Evolutionary conservation across 2,888 invertebrate species (phyloP), one percentile per base, ranked within the genome.

Genomic region (Drosophila colorata): DNA sequence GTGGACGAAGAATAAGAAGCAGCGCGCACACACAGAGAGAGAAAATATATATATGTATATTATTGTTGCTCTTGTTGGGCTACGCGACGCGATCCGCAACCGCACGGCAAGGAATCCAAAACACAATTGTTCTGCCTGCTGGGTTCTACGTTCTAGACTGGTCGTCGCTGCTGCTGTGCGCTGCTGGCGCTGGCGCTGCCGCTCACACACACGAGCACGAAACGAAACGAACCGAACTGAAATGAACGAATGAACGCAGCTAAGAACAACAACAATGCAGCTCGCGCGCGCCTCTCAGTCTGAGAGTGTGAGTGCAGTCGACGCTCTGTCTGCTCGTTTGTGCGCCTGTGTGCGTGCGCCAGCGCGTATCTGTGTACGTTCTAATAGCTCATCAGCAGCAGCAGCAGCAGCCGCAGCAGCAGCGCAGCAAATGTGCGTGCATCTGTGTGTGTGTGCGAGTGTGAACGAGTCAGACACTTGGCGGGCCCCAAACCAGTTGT

Each of bases 91-190:
- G 87, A 81, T 85, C 89, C 87, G 89, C 90, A 89, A 74, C 90
- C 87, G 90, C 88, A 90, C 91, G 88, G 90, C 88, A 90, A 89
- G 88, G 84, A 91, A 90, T 90, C 90, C 85, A 91, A 91, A 91
- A 87, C 88, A 90, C 90, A 91, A 91, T 91, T 91, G 91, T 91
- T 90, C 90, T 89, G 88, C 84, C 77, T 77, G 88, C 75, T 80
- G 73, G 89, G 90, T 91, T 91, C 90, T 91, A 89, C 78, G 87
- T 90, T 90, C 90, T 90, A 90, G 81, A 86, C 90, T 88, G 89
- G 75, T 41, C 68, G 79, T 52, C 61, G 68, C 61, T 44, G 79
- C 56, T 64, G 65, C 53, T 31, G 52, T 40, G 25, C n/a, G 79
- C 43, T 46, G 74, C 48, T 14, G 76, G 37, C 55, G 58, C 57